Base-by-base conservation (phyloP, 2,113 vertebrate species). In the Sprattus sprattus region DNA sequence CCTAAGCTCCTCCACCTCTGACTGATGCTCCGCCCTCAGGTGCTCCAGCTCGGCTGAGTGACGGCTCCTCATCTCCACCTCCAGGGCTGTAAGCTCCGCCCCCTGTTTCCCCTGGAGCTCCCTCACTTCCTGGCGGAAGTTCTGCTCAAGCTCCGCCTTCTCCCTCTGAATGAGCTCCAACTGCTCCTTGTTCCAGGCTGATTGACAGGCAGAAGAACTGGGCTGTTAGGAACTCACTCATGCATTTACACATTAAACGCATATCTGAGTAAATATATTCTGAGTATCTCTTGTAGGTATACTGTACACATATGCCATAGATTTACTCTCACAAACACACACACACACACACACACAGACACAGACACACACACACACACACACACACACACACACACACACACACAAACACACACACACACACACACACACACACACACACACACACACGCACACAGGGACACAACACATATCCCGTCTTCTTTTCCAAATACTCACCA, bases 121-220 rank as follows among this genome's bases (percentile, higher is more conserved):
- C 90, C 91, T 93, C 85, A 96, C 94, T 91, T 98, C 95, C 0
- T 91, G 94, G 88, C 97, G 95, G 50, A 97, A 97, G 22, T 90
- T 92, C 88, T 90, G 91, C 93, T 99, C 96, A 94, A 98, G 91
- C 2, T 96, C 94, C 47, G 94, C 94, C 91, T 98, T 99, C 91
- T 99, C 97, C n/a, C 90, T 93, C 84, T 96, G 95, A 0, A 99
- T 93, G 50, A 93, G 93, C 92, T 97, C 96, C 89, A 96, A 97
- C 64, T 91, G 96, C 0, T 85, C 92, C 0, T 94, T 92, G 15
- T 94, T 96, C 87, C 93, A 95, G 6, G 95, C 98, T 99, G 28
- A 13, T n/a, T 6, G 64, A 20, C 88, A 86, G 75, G 32, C 0
- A 45, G 50, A 88, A n/a, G 39, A 2, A 39, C 22, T 32, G 82